phyloP scores from a whole-genome alignment of 2,113 vertebrate species.

The Australoheros scitulus region DNA sequence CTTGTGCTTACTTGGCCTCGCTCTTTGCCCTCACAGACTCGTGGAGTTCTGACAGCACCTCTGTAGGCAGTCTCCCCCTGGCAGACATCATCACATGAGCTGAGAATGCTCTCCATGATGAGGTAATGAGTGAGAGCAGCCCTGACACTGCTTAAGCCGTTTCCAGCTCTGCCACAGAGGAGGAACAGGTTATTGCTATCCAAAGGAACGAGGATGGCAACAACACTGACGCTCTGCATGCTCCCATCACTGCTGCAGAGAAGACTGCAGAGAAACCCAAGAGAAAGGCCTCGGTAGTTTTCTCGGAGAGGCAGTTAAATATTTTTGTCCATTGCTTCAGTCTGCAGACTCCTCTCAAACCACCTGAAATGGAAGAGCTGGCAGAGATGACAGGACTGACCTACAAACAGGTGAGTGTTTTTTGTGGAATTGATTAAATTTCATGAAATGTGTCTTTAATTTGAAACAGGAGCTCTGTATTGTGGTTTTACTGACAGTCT shows the following conservation, averaged over 20 bases:
- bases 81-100: conserved; percentile 44
- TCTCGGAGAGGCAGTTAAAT: conserved; percentile 83
- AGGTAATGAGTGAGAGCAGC: conserved; percentile 23
- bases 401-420: conserved; percentile 81
- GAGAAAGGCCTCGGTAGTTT: conserved; percentile 76
- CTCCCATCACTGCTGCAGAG: neutral
- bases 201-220: fast-evolving
- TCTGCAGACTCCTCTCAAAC: conserved; percentile 82
- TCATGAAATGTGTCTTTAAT: too few species aligned
- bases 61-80: conserved; percentile 51
- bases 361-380: conserved; percentile 83
- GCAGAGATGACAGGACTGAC: conserved; percentile 79
- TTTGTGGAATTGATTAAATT: too few species aligned
- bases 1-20: neutral
- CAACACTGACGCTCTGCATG: neutral
- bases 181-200: neutral
- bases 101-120: neutral
- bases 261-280: conserved; percentile 30
- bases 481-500: too few species aligned
- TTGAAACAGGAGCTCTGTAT: too few species aligned
- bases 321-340: conserved; percentile 79
- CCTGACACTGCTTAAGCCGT: neutral
- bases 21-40: conserved; percentile 60
- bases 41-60: conserved; percentile 70
- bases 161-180: neutral